Conservation (phyloP, 2,888 invertebrate species). For the Leptinotarsa tumamoca region DNA sequence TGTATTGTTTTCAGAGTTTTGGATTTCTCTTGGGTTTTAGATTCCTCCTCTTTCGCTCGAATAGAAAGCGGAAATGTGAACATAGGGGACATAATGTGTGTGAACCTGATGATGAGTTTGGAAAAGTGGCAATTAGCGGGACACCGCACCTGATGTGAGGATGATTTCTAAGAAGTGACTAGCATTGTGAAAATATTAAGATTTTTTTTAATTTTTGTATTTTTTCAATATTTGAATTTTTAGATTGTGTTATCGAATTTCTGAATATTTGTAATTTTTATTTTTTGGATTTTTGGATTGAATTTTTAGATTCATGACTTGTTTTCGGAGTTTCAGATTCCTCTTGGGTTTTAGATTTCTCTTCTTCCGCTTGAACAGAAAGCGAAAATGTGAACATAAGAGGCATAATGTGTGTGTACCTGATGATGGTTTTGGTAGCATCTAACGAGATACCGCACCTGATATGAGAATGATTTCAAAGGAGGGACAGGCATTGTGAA, state of each 20-base stretch:
- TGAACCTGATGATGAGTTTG: background rate
- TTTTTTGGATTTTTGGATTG: background rate
- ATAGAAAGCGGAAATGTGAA: conserved; percentile 32
- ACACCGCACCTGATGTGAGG: background rate
- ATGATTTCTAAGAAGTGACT: background rate
- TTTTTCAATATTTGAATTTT: no score
- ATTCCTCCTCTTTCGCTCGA: no score
- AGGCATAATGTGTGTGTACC: conserved; percentile 2
- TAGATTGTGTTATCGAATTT: no score
- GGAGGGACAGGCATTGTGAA: no score
- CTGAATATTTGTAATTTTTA: no score
- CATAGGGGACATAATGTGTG: background rate
- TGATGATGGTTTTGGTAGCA: background rate
- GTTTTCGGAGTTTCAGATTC: no score
- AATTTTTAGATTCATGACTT: no score
- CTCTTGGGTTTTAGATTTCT: conserved; percentile 33
- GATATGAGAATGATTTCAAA: no score
- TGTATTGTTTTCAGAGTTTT: no score
- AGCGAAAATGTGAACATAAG: conserved; percentile 20
- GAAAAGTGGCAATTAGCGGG: background rate
- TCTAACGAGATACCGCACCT: no score
- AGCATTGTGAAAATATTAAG: background rate
- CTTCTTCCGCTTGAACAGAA: conserved; percentile 42
- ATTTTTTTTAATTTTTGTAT: background rate
- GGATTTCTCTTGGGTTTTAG: no score